These are phyloP conservation scores for Callospermophilus lateralis DNA, from an alignment of 2,113 vertebrate genomes.

Conservation along the genomic window DNA sequence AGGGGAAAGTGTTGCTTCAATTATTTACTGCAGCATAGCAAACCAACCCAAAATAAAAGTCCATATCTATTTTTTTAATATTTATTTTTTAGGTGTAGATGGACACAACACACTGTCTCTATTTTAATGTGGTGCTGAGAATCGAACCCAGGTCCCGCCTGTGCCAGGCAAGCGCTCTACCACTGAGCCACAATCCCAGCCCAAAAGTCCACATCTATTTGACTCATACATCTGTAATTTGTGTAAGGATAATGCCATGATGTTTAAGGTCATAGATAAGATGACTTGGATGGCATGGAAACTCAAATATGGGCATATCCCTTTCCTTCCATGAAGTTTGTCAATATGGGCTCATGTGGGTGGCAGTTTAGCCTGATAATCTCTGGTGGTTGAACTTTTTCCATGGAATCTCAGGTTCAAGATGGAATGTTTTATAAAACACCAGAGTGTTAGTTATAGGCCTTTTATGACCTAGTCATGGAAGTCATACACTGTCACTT, in stretches of 20 bases:
- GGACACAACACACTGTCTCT: no score
- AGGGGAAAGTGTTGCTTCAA: not conserved
- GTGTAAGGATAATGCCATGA: not conserved
- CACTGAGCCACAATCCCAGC: no score
- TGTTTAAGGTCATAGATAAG: no score
- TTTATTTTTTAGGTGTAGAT: no score
- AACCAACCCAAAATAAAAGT: not conserved
- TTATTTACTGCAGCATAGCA: not conserved
- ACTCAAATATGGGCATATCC: not conserved
- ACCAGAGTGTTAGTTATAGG: not conserved
- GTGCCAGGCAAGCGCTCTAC: no score
- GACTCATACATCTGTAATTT: not conserved
- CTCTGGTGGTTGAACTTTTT: not conserved
- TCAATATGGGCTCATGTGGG: no score
- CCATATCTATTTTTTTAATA: not conserved
- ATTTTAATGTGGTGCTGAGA: no score
- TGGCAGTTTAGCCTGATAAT: not conserved
- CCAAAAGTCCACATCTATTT: not conserved
- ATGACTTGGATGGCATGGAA: not conserved
- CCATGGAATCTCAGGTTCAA: not conserved
- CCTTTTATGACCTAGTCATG: not conserved
- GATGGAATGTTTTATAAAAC: not conserved
- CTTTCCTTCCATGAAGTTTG: not conserved
- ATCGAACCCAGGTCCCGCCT: no score
- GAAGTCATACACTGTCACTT: not conserved